Base-by-base conservation (phyloP, 1,140 invertebrate genomes). In the Nomia melanderi region DNA sequence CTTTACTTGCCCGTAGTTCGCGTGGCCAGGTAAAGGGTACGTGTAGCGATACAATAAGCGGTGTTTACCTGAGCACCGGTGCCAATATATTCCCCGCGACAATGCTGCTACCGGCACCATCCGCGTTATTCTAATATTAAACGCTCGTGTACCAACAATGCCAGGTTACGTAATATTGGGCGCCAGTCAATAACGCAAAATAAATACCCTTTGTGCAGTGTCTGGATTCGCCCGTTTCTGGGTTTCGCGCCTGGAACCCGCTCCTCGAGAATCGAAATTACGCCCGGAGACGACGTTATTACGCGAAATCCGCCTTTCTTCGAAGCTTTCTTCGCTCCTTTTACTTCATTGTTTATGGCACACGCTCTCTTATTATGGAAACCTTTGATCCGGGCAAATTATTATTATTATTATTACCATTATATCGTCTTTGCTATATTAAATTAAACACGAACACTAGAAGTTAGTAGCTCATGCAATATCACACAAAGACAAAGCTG, bases 161-260 rank as follows among this genome's bases (percentile, higher is more conserved):
- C 60, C 65, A 53, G 27, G 14, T 63, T 82, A 17, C 41, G 80
- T 69, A 62, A 79, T 79, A 83, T 83, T 79, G 63, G 80, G 59
- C 54, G 50, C 57, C 41, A 78, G 66, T 83, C 81, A 79, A 82
- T 83, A 79, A 72, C 70, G 77, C 71, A 75, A 71, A 72, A 69
- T 79, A 83, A 83, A 79, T 75, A 76, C 50, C 67, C 54, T 82
- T 79, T 79, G 76, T 78, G 66, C 41, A 9, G 23, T 31, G 14
- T 64, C 53, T 29, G 25, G 41, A n/a, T 17, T 33, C 60, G 17
- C 23, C 27, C 9, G 33, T n/a, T 59, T 33, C 29, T 17, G 56
- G 7, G 56, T 14, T 5, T 6, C 5, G n/a, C 47, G 6, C 8
- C 44, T 5, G 20, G 4, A 23, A 20, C 41, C n/a, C n/a, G n/a